A percentile compares a stretch with the other conserved stretches of the same genome.
Conservation (phyloP, 2,113 vertebrate species). For the Tachuris rubrigastra region DNA sequence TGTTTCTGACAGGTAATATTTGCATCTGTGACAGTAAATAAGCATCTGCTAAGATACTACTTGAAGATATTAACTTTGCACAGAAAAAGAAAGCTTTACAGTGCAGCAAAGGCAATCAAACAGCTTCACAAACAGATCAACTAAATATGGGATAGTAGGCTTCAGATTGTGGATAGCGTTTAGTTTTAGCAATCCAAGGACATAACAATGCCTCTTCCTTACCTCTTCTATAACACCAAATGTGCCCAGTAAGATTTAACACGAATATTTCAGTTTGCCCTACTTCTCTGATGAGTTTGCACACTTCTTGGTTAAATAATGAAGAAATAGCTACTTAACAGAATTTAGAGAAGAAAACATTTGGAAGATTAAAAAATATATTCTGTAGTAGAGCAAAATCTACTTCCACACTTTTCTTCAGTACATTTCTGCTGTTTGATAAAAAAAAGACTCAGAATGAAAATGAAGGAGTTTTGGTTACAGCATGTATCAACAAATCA, state of each 20-base stretch:
- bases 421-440: not conserved
- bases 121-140: not conserved
- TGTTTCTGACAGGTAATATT: not conserved
- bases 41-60: not conserved
- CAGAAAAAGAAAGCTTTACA: not conserved
- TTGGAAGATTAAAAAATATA: not conserved
- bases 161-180: not conserved
- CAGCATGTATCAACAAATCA: not conserved
- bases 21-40: not conserved
- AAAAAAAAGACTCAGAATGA: not conserved
- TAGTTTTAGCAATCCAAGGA: not conserved
- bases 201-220: not conserved
- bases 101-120: not conserved
- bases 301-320: not conserved
- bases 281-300: not conserved
- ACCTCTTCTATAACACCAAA: not conserved
- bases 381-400: not conserved
- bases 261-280: not conserved
- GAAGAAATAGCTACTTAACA: not conserved
- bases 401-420: not conserved
- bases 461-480: not conserved
- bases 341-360: not conserved
- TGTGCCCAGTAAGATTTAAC: not conserved
- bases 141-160: not conserved
- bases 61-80: not conserved